These are phyloP conservation scores for Apogon talboti DNA, from an alignment of 2,797 vertebrate species.

Conservation along the genomic window DNA sequence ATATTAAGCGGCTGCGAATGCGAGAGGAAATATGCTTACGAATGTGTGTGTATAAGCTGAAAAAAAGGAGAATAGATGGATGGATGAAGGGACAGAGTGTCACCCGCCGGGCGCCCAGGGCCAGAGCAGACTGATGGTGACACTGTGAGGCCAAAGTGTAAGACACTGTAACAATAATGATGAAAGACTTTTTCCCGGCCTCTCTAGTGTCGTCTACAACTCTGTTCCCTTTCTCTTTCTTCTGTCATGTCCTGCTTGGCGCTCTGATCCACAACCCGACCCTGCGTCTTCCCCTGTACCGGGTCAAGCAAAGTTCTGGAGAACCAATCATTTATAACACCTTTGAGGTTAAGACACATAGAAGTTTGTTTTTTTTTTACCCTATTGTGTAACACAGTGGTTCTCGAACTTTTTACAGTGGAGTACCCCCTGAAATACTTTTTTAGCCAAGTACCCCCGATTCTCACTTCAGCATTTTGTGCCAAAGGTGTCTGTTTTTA, in stretches of 20 bases:
- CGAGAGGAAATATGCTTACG: slow-evolving; percentile 32
- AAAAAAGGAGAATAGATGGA: slow-evolving; percentile 48
- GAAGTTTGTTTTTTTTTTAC: too few species aligned
- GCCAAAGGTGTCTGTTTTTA: too few species aligned
- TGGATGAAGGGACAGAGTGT: slow-evolving; percentile 57
- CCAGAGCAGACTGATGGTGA: slow-evolving; percentile 67
- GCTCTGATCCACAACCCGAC: slow-evolving; percentile 50
- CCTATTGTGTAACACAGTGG: too few species aligned
- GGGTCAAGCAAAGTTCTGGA: slow-evolving; percentile 43
- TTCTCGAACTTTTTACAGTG: too few species aligned
- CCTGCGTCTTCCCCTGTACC: slow-evolving; percentile 19
- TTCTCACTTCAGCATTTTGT: too few species aligned
- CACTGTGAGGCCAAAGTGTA: slow-evolving; percentile 66
- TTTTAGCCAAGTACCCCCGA: too few species aligned
- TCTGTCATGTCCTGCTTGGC: slow-evolving; percentile 33
- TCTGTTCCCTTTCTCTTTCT: slow-evolving; percentile 31
- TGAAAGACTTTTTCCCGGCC: slow-evolving; percentile 66
- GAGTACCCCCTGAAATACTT: too few species aligned
- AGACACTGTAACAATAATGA: slow-evolving; percentile 73
- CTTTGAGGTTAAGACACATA: background rate
- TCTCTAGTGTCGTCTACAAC: slow-evolving; percentile 37
- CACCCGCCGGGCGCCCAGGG: slow-evolving; percentile 68
- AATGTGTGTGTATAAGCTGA: slow-evolving; percentile 32
- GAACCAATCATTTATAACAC: slow-evolving; percentile 14
- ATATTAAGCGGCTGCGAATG: slow-evolving; percentile 36